These are phyloP conservation scores for Scomber colias DNA, from an alignment of 2,113 vertebrate species.

Conservation along the genomic window DNA sequence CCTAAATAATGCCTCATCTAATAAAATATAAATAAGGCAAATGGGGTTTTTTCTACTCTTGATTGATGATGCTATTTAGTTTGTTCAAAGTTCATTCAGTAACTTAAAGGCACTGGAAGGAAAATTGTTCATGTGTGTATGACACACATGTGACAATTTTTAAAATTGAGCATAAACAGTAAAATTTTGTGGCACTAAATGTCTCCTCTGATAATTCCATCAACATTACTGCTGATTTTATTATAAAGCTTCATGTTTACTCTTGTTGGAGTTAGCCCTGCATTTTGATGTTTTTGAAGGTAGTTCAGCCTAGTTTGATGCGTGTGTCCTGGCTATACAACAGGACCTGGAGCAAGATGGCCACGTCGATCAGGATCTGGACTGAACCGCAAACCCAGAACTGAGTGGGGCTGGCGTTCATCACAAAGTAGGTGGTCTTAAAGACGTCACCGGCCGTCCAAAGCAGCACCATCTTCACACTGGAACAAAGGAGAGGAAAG, in stretches of 20 bases:
- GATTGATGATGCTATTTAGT: not conserved
- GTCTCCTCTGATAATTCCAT: not conserved
- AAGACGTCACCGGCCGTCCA: slow-evolving; percentile 87
- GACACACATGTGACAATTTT: not conserved
- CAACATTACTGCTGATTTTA: not conserved
- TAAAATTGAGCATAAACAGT: not conserved
- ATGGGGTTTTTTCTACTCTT: not conserved
- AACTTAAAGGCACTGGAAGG: not conserved
- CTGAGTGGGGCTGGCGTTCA: slow-evolving; percentile 85
- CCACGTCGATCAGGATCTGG: slow-evolving; percentile 85
- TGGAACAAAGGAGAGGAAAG: slow-evolving; percentile 58
- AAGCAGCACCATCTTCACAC: slow-evolving; percentile 89
- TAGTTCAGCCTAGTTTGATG: slow-evolving; percentile 80
- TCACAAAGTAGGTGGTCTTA: slow-evolving; percentile 87
- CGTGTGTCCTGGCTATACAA: slow-evolving; percentile 76
- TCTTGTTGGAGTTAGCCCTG: not conserved
- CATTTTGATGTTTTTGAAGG: not conserved
- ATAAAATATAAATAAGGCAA: not conserved
- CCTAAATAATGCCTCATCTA: not conserved
- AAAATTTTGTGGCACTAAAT: not conserved
- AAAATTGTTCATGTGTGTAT: not conserved
- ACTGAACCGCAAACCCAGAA: slow-evolving; percentile 85
- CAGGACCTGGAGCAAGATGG: slow-evolving; percentile 87
- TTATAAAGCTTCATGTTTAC: not conserved
- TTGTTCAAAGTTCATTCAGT: not conserved